Evolutionary conservation across 2,797 vertebrate genomes (phyloP).

Genomic region (Manis pentadactyla): DNA sequence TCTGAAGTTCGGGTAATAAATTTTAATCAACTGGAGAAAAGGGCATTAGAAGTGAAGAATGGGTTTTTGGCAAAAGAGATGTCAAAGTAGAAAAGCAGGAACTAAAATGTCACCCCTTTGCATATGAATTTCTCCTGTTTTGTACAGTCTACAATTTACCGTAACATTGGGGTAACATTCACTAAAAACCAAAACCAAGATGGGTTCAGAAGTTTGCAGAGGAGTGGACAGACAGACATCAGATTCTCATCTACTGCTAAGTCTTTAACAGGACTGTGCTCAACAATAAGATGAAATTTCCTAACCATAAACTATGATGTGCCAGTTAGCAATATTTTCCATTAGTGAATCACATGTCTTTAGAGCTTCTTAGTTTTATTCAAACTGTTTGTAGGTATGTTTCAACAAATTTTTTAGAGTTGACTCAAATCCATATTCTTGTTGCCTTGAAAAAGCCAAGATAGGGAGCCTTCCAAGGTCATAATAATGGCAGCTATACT

Average conservation of each 20-base stretch:
- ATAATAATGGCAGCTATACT: background rate
- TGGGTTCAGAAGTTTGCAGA: background rate
- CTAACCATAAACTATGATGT: background rate
- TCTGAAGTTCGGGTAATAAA: background rate
- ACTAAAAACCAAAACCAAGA: background rate
- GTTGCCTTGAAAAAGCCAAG: background rate
- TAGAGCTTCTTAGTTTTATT: conserved; percentile 7
- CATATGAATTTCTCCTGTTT: background rate
- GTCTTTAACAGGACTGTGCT: background rate
- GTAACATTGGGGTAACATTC: background rate
- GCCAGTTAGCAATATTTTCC: background rate
- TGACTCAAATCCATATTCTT: background rate
- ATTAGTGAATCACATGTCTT: background rate
- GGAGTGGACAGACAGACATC: background rate
- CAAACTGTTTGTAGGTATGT: background rate
- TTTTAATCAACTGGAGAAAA: conserved; percentile 16
- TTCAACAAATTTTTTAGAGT: background rate
- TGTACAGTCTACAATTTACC: background rate
- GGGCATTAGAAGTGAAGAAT: background rate
- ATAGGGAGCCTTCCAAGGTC: background rate
- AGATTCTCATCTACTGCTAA: conserved; percentile 25
- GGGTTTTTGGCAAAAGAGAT: background rate
- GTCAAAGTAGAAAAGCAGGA: background rate
- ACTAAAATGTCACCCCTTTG: background rate
- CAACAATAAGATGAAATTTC: background rate